Percentiles rank a stretch among this genome's conserved stretches.
These are phyloP conservation scores for Philaethria dido DNA, from an alignment of 2,888 invertebrate genomes.

Conservation along the genomic window DNA sequence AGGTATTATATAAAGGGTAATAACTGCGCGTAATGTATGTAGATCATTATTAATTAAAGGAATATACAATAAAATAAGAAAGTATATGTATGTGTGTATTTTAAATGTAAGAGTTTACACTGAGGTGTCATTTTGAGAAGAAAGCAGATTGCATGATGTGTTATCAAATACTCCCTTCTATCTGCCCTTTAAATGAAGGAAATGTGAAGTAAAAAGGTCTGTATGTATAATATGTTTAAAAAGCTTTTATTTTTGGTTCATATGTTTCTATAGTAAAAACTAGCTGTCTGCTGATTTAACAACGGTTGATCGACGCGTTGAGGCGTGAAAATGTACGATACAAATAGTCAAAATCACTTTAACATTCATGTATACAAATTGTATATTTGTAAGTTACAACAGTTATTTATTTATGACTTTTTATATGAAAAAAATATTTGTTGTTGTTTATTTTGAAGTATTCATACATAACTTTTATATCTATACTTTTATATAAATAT, in stretches of 20 bases:
- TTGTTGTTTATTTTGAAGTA: not conserved
- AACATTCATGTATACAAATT: not conserved
- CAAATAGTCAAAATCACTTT: constrained; percentile 24
- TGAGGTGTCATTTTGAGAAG: too few species aligned
- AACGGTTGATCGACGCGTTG: constrained; percentile 4
- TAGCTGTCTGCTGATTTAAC: constrained; percentile 3
- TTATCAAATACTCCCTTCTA: too few species aligned
- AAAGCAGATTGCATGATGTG: too few species aligned
- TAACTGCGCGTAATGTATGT: too few species aligned
- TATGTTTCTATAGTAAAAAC: not conserved
- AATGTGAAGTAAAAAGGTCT: not conserved
- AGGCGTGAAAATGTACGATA: constrained; percentile 24
- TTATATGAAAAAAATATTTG: not conserved
- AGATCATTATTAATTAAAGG: too few species aligned
- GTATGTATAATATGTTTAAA: not conserved
- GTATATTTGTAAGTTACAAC: not conserved
- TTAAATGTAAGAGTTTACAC: too few species aligned
- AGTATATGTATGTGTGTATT: too few species aligned
- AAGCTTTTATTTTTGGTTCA: constrained; percentile 4
- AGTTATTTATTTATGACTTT: not conserved
- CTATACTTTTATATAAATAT: too few species aligned
- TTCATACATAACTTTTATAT: not conserved
- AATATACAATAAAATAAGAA: too few species aligned
- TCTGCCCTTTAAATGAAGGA: not conserved
- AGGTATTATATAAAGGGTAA: not conserved